Base-by-base conservation (phyloP, 2,797 vertebrate genomes). In the Clarias laeviceps region DNA sequence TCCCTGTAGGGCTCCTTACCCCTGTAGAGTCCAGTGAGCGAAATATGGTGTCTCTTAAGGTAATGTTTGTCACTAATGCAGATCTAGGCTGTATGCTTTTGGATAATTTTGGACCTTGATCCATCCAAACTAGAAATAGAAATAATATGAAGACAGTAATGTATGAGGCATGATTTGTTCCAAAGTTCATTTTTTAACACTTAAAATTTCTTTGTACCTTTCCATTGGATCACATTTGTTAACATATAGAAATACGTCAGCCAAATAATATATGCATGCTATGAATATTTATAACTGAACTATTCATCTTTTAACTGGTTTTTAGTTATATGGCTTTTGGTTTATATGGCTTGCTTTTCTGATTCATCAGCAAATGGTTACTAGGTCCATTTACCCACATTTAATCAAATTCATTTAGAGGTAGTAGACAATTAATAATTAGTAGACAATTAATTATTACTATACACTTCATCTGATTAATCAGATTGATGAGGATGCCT, bases 401-500 rank as follows among this genome's bases (percentile, higher is more conserved):
- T 1, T n/a, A 79, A 40, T 79, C 14, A 37, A 61, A 62, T 79
- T 4, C 3, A 79, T 40, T 45, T 15, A 62, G 20, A 62, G 1
- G 32, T 79, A 79, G 45, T 11, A 45, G 45, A 45, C 45, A 45
- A 45, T 45, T 45, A 1, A 62, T 62, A 62, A 62, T 8, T 8
- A n/a, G 7, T 62, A n/a, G 7, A 27, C 3, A 37, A 18, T 32
- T 34, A 79, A 45, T 22, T 45, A 61, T 27, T 68, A 56, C 45
- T 45, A 45, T 11, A 45, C 1, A 68, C 9, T 77, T 14, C 64
- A 14, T 72, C 14, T 86, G 78, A 15, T 59, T 85, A 11, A 61
- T 83, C 89, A 99, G 98, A 99, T 99, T 45, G 97, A 99, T 66
- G 95, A 97, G 0, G 96, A 98, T 93, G 94, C 91, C 88, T 95